These are phyloP conservation scores for Hydraecia micacea DNA, from an alignment of 2,888 invertebrate species.

Conservation along the genomic window DNA sequence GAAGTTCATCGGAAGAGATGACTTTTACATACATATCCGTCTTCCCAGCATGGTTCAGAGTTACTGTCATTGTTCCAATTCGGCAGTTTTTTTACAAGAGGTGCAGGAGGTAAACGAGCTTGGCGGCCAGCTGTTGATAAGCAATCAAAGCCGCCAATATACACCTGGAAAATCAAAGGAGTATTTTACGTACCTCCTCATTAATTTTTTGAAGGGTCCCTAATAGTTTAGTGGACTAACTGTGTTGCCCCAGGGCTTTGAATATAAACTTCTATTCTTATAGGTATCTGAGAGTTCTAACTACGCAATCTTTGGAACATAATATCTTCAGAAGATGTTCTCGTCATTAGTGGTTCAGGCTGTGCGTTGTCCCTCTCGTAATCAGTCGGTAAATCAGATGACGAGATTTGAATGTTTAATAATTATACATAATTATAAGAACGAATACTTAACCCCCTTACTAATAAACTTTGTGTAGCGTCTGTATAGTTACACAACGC, in stretches of 20 bases:
- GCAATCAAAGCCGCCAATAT: constrained; percentile 33
- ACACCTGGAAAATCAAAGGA: constrained; percentile 45
- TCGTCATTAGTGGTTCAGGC: too few species aligned
- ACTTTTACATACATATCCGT: constrained; percentile 50
- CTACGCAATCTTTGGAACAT: background rate
- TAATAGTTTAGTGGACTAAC: background rate
- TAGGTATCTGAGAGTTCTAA: background rate
- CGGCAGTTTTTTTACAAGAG: constrained; percentile 40
- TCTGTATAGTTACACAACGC: too few species aligned
- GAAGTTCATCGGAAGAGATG: constrained; percentile 26
- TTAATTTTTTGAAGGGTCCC: background rate
- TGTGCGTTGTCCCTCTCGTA: background rate
- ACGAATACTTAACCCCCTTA: background rate
- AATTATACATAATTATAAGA: background rate
- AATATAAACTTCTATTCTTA: too few species aligned
- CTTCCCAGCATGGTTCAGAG: constrained; percentile 36
- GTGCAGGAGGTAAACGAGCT: constrained; percentile 34
- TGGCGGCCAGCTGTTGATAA: constrained; percentile 30
- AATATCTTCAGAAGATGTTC: background rate
- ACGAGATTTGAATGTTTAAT: too few species aligned
- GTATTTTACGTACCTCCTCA: constrained; percentile 21
- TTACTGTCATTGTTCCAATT: constrained; percentile 25
- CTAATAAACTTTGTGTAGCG: too few species aligned
- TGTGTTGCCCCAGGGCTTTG: background rate
- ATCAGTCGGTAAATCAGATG: background rate